Percentiles rank a stretch among this genome's conserved stretches.
These are phyloP conservation scores for Anas platyrhynchos DNA, from an alignment of 2,113 vertebrate genomes.

Conservation along the genomic window DNA sequence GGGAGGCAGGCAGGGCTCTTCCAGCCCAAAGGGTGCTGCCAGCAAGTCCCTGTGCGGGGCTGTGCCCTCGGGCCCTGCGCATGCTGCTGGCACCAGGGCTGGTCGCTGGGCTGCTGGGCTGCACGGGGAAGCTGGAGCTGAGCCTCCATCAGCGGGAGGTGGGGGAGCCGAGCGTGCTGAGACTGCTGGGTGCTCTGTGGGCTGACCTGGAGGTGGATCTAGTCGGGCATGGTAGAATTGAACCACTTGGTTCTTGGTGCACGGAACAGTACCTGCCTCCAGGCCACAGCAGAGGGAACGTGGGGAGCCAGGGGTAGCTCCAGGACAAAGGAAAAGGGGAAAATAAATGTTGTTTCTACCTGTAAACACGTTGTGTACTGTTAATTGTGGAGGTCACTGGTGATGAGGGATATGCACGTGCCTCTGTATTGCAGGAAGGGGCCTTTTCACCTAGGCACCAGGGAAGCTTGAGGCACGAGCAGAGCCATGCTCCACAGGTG, in stretches of 20 bases:
- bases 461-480: background rate
- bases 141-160: background rate
- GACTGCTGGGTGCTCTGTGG: background rate
- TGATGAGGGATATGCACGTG: background rate
- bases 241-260: too few relatives aligned
- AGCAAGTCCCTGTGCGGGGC: background rate
- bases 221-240: background rate
- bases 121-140: background rate
- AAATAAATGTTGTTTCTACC: background rate
- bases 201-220: background rate
- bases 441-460: background rate
- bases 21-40: background rate
- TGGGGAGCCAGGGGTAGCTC: background rate
- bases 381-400: background rate
- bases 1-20: too few relatives aligned
- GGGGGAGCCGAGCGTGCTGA: background rate
- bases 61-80: background rate
- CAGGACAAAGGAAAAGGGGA: background rate
- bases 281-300: background rate
- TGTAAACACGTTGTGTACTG: background rate
- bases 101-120: background rate
- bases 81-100: background rate
- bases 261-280: rapidly evolving
- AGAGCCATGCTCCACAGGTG: background rate
- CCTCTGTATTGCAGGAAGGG: background rate